Evolutionary conservation across 2,113 vertebrate genomes (phyloP).

Genomic region (Lepus timidus): DNA sequence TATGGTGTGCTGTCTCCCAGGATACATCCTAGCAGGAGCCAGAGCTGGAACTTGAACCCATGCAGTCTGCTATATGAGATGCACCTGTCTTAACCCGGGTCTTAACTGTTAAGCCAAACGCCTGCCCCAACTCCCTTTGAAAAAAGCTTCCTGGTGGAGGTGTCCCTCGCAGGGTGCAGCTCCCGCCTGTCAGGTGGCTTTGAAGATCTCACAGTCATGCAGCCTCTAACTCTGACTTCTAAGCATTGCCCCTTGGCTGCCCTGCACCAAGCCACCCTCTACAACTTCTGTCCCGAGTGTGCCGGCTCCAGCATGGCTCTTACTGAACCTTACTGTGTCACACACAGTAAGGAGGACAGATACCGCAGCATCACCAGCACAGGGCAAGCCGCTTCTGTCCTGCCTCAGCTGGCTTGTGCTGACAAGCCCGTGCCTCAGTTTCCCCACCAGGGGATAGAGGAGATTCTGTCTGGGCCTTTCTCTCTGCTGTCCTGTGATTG

Average conservation of each 20-base stretch:
- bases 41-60: too few species aligned
- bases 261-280: background rate
- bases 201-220: background rate
- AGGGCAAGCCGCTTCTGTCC: background rate
- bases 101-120: too few species aligned
- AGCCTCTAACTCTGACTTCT: background rate
- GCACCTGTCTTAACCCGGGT: too few species aligned
- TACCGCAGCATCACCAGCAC: too few species aligned
- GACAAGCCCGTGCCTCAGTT: background rate
- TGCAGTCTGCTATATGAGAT: too few species aligned
- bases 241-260: background rate
- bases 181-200: background rate
- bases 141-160: background rate
- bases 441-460: background rate
- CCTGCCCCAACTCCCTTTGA: too few species aligned
- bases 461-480: background rate
- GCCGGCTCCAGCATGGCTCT: background rate
- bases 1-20: too few species aligned
- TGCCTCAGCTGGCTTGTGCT: too few species aligned
- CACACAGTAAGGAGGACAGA: too few species aligned
- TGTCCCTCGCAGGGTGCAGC: accelerated
- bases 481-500: background rate
- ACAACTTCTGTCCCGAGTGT: background rate
- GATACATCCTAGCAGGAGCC: too few species aligned
- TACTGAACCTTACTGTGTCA: too few species aligned